Conservation (phyloP, 2,888 invertebrate species). For the Diaprepes abbreviatus region DNA sequence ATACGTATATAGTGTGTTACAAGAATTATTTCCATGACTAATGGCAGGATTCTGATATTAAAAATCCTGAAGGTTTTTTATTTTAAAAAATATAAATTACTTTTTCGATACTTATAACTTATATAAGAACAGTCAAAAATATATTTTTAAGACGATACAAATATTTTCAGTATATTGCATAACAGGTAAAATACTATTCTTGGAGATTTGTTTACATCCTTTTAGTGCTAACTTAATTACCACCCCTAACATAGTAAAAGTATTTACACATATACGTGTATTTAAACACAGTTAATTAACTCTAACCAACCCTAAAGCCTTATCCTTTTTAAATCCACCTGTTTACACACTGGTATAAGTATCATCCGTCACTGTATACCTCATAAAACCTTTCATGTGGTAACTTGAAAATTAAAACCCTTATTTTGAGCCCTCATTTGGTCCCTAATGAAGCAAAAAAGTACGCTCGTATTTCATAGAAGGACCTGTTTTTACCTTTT, state of each 20-base stretch:
- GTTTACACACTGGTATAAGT: slow-evolving; percentile 9
- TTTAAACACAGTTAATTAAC: neutral
- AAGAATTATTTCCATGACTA: no score
- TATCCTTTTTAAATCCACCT: slow-evolving; percentile 13
- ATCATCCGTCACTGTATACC: slow-evolving; percentile 5
- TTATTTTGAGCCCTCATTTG: slow-evolving; percentile 1
- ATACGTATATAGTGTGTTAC: no score
- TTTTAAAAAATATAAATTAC: no score
- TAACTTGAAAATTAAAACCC: slow-evolving; percentile 19
- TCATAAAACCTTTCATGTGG: slow-evolving; percentile 8
- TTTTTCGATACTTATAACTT: no score
- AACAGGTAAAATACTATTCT: neutral
- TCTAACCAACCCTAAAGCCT: slow-evolving; percentile 8
- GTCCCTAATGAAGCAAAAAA: slow-evolving; percentile 17
- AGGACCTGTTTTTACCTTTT: neutral
- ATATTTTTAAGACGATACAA: no score
- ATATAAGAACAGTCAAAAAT: no score
- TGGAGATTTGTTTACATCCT: neutral
- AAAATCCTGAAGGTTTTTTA: no score
- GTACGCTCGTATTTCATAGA: neutral
- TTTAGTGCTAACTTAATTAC: slow-evolving; percentile 2
- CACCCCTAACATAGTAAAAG: neutral
- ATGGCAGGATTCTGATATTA: no score
- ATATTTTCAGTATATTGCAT: no score
- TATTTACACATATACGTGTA: neutral